Conservation (phyloP, 2,797 vertebrate genomes). For the Poeciliopsis presidionis region DNA sequence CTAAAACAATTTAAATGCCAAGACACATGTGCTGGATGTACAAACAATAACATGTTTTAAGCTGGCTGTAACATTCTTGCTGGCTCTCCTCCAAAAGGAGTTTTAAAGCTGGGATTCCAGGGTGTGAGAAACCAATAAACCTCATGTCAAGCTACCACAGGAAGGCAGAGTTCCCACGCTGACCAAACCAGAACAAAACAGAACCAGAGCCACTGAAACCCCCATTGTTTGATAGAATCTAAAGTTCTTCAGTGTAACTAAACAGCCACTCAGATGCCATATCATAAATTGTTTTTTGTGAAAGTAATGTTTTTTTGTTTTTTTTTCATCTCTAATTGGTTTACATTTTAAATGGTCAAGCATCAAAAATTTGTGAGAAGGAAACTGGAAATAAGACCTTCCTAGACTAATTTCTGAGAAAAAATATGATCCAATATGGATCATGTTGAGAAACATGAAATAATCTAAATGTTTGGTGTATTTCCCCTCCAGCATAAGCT, state of each 20-base stretch:
- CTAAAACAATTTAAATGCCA: not conserved
- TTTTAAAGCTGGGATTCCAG: constrained; percentile 18
- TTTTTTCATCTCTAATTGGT: not conserved
- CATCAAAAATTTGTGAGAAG: constrained; percentile 18
- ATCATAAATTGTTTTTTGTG: not conserved
- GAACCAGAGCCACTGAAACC: constrained; percentile 17
- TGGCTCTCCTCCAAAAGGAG: constrained; percentile 27
- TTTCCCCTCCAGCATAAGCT: not conserved
- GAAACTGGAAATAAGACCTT: constrained; percentile 21
- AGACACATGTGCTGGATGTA: not conserved
- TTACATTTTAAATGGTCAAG: not conserved
- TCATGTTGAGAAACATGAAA: not conserved
- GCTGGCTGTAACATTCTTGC: not conserved
- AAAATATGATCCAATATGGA: not conserved
- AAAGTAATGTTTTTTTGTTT: not conserved
- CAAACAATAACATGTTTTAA: not conserved
- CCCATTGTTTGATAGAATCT: not conserved
- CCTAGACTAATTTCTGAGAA: not conserved
- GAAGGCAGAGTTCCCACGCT: constrained; percentile 19
- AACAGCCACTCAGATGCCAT: not conserved
- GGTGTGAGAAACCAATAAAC: constrained; percentile 28
- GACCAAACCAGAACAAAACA: constrained; percentile 34
- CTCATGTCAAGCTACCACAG: constrained; percentile 45
- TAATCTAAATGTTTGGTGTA: not conserved
- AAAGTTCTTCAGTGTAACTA: not conserved